Base-by-base conservation (phyloP, 2,888 invertebrate genomes). In the Cheilosia variabilis region DNA sequence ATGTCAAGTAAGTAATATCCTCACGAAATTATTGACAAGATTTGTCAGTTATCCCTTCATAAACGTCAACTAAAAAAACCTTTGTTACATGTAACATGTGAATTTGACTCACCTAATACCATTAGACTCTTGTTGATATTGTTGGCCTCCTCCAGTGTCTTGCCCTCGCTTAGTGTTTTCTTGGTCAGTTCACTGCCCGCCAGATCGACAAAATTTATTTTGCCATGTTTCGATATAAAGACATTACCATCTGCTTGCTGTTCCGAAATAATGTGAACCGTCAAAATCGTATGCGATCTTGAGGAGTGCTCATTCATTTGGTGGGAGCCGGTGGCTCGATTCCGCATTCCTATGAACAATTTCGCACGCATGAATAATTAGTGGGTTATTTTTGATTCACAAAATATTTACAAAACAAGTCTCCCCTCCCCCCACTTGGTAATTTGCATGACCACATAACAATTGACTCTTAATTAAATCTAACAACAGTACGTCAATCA, bases 101-200 rank as follows among this genome's bases (percentile, higher is more conserved):
- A 65, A 17, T n/a, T 17, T n/a, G 9, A 65, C 87, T 93, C 90
- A 96, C 97, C 98, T 88, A 98, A 93, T 5, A 98, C 98, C 96
- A 98, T 97, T 0, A 98, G 94, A 90, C 98, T 98, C 91, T 98
- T 97, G 91, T 98, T 98, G 88, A 98, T 98, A 92, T 98, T 98
- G 90, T 98, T 98, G 0, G 98, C 98, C 91, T 98, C 98, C 90
- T 97, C 97, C 87, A 98, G 92, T 0, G 97, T 97, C 92, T 96
- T 97, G 63, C 96, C 98, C 89, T 96, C 96, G 91, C 96, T 97
- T 88, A 95, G 95, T 0, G 97, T 98, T 91, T 96, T 96, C 91
- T 98, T 98, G 4, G 98, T 98, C 95, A 98, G 97, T 93, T 98
- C 98, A 90, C 98, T 98, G n/a, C 98, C 98, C 0, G 98, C 98